Conservation (phyloP, 2,888 invertebrate genomes). For the Strigamia crassipes region DNA sequence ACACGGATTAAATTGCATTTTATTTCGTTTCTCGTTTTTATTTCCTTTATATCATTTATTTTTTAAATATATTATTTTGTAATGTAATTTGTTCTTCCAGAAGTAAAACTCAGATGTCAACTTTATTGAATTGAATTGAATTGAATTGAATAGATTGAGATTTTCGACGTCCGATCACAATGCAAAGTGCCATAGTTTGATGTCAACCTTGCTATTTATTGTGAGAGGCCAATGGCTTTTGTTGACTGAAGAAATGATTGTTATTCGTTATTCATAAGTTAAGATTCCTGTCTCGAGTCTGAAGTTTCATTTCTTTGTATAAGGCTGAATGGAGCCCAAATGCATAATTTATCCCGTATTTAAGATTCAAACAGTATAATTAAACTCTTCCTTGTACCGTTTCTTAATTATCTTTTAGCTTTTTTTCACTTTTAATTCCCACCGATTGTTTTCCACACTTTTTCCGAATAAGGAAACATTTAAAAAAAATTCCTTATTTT, state of each 20-base stretch:
- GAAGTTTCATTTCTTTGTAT: background rate
- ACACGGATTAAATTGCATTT: conserved; percentile 18
- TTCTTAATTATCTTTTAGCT: background rate
- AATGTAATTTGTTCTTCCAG: background rate
- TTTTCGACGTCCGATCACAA: background rate
- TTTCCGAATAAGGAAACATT: background rate
- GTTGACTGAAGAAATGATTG: background rate
- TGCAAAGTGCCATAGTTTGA: background rate
- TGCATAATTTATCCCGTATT: no score
- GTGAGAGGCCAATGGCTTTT: background rate
- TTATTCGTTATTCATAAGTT: background rate
- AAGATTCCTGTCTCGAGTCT: background rate
- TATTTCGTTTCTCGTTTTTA: background rate
- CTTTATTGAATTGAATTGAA: conserved; percentile 4
- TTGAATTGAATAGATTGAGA: background rate
- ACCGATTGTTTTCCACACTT: conserved; percentile 16
- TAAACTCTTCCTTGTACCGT: conserved; percentile 7
- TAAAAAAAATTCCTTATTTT: conserved; percentile 22
- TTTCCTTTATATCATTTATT: background rate
- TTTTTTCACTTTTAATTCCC: conserved; percentile 37
- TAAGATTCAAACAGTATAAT: background rate
- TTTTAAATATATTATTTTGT: background rate
- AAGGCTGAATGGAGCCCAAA: background rate
- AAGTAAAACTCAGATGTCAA: background rate
- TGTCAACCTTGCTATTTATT: conserved; percentile 11